These are phyloP conservation scores for Cherax quadricarinatus DNA, from an alignment of 1,140 invertebrate genomes.

Conservation along the genomic window DNA sequence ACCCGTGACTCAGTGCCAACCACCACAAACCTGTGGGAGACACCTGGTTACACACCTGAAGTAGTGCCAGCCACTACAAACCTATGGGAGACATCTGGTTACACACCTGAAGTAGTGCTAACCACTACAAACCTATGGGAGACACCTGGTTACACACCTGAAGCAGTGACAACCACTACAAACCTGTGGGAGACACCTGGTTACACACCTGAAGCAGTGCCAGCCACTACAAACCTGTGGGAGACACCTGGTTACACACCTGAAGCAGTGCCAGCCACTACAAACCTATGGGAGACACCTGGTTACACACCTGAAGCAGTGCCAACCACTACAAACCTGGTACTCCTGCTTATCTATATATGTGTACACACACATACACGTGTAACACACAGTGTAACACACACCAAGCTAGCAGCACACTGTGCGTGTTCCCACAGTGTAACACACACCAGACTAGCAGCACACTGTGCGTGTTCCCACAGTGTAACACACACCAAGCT, in stretches of 20 bases:
- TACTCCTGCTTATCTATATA: neutral
- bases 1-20: conserved; percentile 76
- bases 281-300: conserved; percentile 44
- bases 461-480: too few species aligned
- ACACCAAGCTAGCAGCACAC: too few species aligned
- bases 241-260: neutral
- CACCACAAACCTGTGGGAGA: conserved; percentile 64
- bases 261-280: conserved; percentile 54
- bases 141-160: neutral
- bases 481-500: too few species aligned
- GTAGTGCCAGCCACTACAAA: conserved; percentile 67
- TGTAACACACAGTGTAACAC: too few species aligned
- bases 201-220: conserved; percentile 39
- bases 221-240: conserved; percentile 65
- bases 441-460: too few species aligned
- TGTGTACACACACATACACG: neutral
- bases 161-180: conserved; percentile 63
- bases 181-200: conserved; percentile 41
- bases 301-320: conserved; percentile 31
- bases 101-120: conserved; percentile 22
- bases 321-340: conserved; percentile 67
- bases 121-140: conserved; percentile 64
- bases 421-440: too few species aligned
- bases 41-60: neutral
- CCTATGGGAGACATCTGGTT: conserved; percentile 13